Base-by-base conservation (phyloP, 2,888 invertebrate species). In the Luffia ferchaultella region DNA sequence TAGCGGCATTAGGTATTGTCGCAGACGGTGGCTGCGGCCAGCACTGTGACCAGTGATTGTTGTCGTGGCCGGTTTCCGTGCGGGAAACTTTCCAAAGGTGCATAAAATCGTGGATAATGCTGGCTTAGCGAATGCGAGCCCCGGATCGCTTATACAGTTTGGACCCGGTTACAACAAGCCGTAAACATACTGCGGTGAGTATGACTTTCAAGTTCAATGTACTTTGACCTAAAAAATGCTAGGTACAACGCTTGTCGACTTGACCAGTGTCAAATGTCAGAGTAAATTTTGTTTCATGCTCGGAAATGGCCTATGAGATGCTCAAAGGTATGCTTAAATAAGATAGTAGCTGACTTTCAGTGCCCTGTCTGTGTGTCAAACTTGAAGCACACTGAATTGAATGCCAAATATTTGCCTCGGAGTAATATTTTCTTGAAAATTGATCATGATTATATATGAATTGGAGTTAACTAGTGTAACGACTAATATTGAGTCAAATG, bases 121-220 rank as follows among this genome's bases (percentile, higher is more conserved):
- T 73, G 74, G 71, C 76, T 73, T 80, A 77, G 76, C 76, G 73
- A 76, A 75, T 80, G 82, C 74, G 75, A 73, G 73, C 75, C 71
- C 72, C 75, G 76, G n/a, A n/a, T n/a, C n/a, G n/a, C n/a, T n/a
- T 76, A 76, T 76, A 76, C 80, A 78, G 82, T 80, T 69, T 68
- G 70, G 76, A 79, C 73, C 76, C 70, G 75, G 47, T 79, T 77
- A 80, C 79, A 79, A 80, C 74, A 75, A 72, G 77, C 76, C 76
- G 68, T 79, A 78, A 83, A 74, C 67, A 83, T 83, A 82, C 73
- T 83, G 77, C 82, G 83, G 83, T 83, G 72, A 82, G 82, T 83
- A 73, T 68, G 71, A 73, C 70, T 64, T 65, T 74, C 73, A 79
- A 76, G 80, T 79, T 83, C 80, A 77, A 73, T 74, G 82, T 75